Conservation (phyloP, 1,140 invertebrate species). For the Heliconius himera region DNA sequence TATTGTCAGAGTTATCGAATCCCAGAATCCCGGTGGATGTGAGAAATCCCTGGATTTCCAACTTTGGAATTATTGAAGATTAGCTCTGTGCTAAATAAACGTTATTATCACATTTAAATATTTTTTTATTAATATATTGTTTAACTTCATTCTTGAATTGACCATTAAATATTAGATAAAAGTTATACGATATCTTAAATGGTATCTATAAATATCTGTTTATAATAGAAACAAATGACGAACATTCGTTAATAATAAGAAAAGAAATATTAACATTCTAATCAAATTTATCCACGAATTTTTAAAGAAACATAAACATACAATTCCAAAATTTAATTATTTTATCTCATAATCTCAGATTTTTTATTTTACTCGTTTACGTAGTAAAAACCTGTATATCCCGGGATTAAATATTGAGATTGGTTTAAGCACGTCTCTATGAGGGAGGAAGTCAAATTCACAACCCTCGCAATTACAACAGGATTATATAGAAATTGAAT, state of each 20-base stretch:
- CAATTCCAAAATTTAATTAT: not conserved
- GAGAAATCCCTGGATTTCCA: not conserved
- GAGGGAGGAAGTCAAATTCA: conserved; percentile 47
- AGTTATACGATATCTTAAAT: too few species aligned
- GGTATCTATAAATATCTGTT: too few species aligned
- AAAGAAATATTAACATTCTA: too few species aligned
- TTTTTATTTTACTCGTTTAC: not conserved
- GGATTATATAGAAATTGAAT: conserved; percentile 69
- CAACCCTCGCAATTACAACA: conserved; percentile 40
- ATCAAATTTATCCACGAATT: too few species aligned
- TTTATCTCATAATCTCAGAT: too few species aligned
- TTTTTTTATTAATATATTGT: too few species aligned
- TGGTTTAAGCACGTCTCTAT: not conserved
- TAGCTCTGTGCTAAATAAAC: not conserved
- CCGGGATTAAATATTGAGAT: not conserved
- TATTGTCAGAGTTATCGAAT: not conserved
- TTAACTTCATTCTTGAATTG: too few species aligned
- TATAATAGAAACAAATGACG: too few species aligned
- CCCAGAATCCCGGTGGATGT: not conserved
- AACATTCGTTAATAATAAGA: too few species aligned
- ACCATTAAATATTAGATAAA: too few species aligned
- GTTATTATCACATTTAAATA: not conserved
- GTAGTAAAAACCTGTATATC: not conserved
- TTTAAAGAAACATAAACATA: too few species aligned
- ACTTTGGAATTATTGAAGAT: not conserved